Conservation (phyloP, 2,888 invertebrate species). For the Lamellibrachia columna region DNA sequence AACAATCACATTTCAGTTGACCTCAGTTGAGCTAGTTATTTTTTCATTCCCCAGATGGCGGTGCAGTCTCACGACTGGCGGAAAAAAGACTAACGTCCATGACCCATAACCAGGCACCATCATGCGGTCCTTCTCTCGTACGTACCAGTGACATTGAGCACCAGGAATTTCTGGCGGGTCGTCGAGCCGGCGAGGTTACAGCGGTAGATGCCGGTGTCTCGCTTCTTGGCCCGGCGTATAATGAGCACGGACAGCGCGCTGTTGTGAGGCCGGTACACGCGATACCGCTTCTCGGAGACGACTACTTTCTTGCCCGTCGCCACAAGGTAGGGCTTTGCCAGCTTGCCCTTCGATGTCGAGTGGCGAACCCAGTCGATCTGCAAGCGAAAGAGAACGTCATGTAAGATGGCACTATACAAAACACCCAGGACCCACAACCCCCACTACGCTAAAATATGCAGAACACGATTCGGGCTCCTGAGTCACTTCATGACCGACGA, state of each 20-base stretch:
- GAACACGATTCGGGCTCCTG: too few species aligned
- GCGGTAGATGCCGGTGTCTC: slow-evolving; percentile 45
- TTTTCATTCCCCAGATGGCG: neutral
- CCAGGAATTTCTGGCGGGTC: slow-evolving; percentile 45
- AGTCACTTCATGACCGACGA: too few species aligned
- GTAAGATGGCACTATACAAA: neutral
- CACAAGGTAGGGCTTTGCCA: slow-evolving; percentile 30
- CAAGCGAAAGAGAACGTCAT: neutral
- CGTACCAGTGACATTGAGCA: slow-evolving; percentile 48
- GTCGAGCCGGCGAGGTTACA: slow-evolving; percentile 45
- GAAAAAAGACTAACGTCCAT: neutral
- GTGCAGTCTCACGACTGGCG: neutral
- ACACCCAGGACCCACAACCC: too few species aligned
- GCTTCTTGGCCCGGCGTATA: slow-evolving; percentile 43
- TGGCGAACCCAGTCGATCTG: slow-evolving; percentile 29
- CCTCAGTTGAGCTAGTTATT: neutral
- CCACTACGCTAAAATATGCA: too few species aligned
- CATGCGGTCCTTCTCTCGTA: neutral
- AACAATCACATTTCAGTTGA: neutral
- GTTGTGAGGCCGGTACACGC: slow-evolving; percentile 45
- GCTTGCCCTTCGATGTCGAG: slow-evolving; percentile 18
- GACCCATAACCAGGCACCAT: neutral
- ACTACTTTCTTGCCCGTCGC: slow-evolving; percentile 44
- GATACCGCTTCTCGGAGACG: slow-evolving; percentile 39
- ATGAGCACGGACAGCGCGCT: slow-evolving; percentile 47